phyloP scores from a whole-genome alignment of 2,113 vertebrate genomes.

The Acinonyx jubatus region DNA sequence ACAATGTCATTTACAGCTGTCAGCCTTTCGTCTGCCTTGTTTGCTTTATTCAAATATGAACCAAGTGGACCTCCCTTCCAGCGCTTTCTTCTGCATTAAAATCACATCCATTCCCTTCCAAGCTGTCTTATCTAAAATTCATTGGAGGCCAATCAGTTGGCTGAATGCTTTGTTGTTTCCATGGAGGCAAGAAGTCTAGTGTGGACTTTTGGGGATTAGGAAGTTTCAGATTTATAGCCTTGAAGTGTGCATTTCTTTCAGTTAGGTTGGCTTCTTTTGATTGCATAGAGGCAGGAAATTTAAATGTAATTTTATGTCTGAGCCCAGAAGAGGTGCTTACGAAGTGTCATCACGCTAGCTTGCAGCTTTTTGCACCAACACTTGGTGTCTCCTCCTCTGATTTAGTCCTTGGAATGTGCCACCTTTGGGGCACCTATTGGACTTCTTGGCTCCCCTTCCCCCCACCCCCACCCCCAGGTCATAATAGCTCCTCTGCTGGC shows the following conservation, averaged over 20 bases:
- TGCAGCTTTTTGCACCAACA: neutral
- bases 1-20: slow-evolving; percentile 99
- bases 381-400: neutral
- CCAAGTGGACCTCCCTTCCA: slow-evolving; percentile 98
- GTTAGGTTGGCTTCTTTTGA: slow-evolving; percentile 90
- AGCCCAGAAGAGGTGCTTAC: slow-evolving; percentile 33
- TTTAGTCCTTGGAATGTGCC: neutral
- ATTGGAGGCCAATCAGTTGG: slow-evolving; percentile 99
- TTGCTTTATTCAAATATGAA: slow-evolving; percentile 99
- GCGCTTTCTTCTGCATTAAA: slow-evolving; percentile 99
- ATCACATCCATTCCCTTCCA: slow-evolving; percentile 99
- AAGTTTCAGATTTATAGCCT: slow-evolving; percentile 99
- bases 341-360: neutral
- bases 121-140: slow-evolving; percentile 99
- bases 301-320: slow-evolving; percentile 84
- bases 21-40: slow-evolving; percentile 99
- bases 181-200: slow-evolving; percentile 99
- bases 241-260: slow-evolving; percentile 95
- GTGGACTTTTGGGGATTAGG: slow-evolving; percentile 99
- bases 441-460: slow-evolving; percentile 25
- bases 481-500: neutral
- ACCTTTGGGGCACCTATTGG: neutral
- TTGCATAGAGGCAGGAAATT: slow-evolving; percentile 80
- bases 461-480: neutral
- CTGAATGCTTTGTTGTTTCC: slow-evolving; percentile 99